Evolutionary conservation across 2,113 vertebrate species (phyloP), one percentile per base, ranked within the genome.

Genomic region (Scytalopus superciliaris): DNA sequence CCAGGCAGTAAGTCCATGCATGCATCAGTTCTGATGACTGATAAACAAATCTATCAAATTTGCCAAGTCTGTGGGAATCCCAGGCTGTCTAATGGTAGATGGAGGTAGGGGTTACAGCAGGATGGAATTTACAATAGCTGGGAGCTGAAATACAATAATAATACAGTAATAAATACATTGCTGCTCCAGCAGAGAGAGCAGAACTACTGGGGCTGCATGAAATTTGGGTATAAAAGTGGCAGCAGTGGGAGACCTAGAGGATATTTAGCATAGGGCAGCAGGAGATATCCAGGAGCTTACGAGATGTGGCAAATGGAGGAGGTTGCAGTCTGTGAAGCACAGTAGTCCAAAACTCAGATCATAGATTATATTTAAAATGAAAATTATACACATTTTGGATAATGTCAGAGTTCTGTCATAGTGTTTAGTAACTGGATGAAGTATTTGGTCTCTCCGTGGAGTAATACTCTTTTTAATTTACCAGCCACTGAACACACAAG

Each of bases 1-100:
- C 53, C 92, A 94, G 89, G 68, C 93, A 78, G 60, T 86, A 72
- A 93, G 86, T 80, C 64, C 68, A 17, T 14, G 60, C 73, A 82
- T 13, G 67, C 94, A 80, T 96, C 73, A 62, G 39, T 96, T 96
- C 89, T 89, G 94, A 95, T 90, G 86, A 95, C 85, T 95, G 94
- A 95, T 97, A 96, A 97, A 97, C 95, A 97, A 93, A 97, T 97
- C 95, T 90, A 96, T 97, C 95, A 97, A 91, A 91, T 94, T 94
- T 94, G 90, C 90, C 76, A 94, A 84, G 84, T 77, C 95, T 86
- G 97, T 93, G 76, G 93, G 96, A 94, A 94, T 96, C 86, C 68
- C 37, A 50, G 53, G 69, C 88, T 90, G 59, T 66, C 82, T 94
- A 95, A 96, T 96, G 89, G 96, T 91, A 93, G 66, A 84, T 89